These are phyloP conservation scores for Gymnocypris eckloni DNA, from an alignment of 2,797 vertebrate species.

Conservation along the genomic window DNA sequence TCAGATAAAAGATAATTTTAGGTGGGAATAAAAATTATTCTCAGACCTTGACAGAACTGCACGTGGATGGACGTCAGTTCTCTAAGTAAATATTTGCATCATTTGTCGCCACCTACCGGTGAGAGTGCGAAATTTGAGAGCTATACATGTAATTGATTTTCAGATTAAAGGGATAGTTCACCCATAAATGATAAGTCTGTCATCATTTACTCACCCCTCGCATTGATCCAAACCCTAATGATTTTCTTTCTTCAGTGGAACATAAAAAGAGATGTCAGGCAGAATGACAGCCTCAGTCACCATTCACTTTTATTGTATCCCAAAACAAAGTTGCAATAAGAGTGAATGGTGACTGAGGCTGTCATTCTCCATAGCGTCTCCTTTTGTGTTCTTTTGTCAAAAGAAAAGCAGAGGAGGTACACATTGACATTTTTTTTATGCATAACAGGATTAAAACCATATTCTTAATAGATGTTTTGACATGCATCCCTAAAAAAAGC, in stretches of 20 bases:
- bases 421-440: conserved; percentile 12
- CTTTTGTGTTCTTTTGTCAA: conserved; percentile 24
- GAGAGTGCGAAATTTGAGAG: background rate
- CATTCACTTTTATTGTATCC: background rate
- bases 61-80: background rate
- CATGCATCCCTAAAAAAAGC: background rate
- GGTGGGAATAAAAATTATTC: background rate
- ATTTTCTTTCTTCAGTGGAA: conserved; percentile 18
- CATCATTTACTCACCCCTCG: conserved; percentile 11
- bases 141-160: conserved; percentile 10
- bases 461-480: conserved; percentile 22
- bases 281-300: conserved; percentile 39
- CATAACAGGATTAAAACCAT: conserved; percentile 12
- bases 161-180: conserved; percentile 37
- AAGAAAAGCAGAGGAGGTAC: conserved; percentile 8
- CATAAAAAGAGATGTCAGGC: conserved; percentile 27
- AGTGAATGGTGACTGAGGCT: conserved; percentile 21
- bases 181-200: conserved; percentile 16
- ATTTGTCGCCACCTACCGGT: conserved; percentile 51
- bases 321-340: background rate
- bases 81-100: background rate
- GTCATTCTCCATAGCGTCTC: conserved; percentile 38
- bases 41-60: conserved; percentile 6
- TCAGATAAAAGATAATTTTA: background rate
- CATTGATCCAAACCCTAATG: conserved; percentile 6